Conservation (phyloP, 2,113 vertebrate species). For the Cyprinodon tularosa region DNA sequence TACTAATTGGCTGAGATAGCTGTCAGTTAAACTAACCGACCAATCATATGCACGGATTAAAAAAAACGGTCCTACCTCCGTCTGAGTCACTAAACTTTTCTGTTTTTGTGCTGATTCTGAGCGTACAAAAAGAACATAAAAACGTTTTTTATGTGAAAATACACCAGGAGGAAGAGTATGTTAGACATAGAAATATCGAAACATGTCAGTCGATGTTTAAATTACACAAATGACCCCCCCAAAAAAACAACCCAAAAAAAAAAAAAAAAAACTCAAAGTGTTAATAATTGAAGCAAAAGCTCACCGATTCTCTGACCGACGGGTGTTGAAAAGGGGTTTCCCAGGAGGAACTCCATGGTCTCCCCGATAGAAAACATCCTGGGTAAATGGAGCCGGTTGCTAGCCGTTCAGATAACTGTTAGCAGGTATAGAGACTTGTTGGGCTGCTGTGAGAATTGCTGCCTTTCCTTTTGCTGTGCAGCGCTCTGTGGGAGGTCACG, state of each 20-base stretch:
- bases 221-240: neutral
- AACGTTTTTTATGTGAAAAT: neutral
- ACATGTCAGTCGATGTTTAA: neutral
- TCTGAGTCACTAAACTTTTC: slow-evolving; percentile 11
- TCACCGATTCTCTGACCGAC: slow-evolving; percentile 94
- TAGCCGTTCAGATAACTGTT: neutral
- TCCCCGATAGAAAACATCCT: slow-evolving; percentile 73
- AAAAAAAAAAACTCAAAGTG: neutral
- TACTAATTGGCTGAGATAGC: neutral
- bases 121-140: neutral
- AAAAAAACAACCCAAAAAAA: neutral
- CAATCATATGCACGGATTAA: slow-evolving; percentile 33
- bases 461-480: slow-evolving; percentile 30
- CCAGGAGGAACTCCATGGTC: slow-evolving; percentile 90
- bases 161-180: neutral
- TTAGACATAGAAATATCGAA: neutral
- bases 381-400: fast-evolving
- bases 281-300: slow-evolving; percentile 32
- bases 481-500: slow-evolving; percentile 51
- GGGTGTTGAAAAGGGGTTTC: slow-evolving; percentile 88
- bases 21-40: slow-evolving; percentile 23
- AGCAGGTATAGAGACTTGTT: neutral
- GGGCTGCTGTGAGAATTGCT: neutral
- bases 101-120: slow-evolving; percentile 14
- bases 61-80: slow-evolving; percentile 16